Evolutionary conservation across 2,888 invertebrate species (phyloP).

Genomic region (Drosophila picticornis): DNA sequence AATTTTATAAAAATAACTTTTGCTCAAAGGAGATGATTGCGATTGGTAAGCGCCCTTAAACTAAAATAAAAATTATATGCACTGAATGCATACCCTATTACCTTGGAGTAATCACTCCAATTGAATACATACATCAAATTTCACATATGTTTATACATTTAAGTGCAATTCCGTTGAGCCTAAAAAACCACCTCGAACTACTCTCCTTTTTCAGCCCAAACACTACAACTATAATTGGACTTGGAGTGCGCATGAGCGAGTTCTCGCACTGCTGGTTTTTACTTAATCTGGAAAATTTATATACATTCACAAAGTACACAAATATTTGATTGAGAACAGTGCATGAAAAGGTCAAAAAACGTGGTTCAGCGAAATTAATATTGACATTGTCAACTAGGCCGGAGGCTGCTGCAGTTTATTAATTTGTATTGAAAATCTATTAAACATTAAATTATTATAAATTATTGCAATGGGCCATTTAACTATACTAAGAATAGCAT

Average conservation of each 20-base stretch:
- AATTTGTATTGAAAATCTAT: not conserved
- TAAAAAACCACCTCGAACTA: not conserved
- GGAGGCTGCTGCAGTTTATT: not conserved
- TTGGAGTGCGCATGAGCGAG: conserved; percentile 63
- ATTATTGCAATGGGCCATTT: not conserved
- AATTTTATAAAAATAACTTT: not conserved
- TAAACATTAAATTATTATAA: not conserved
- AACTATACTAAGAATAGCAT: not conserved
- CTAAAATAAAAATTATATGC: not conserved
- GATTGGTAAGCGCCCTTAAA: not conserved
- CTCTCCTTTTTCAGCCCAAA: not conserved
- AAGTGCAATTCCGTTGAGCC: conserved; percentile 5
- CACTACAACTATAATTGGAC: conserved; percentile 17
- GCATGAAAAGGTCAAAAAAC: not conserved
- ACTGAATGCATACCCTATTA: not conserved
- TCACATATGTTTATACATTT: not conserved
- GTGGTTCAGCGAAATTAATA: not conserved
- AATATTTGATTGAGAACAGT: not conserved
- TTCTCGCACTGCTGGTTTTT: conserved; percentile 24
- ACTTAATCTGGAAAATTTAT: conserved; percentile 20
- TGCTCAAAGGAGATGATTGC: not conserved
- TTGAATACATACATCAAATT: not conserved
- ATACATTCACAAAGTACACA: not conserved
- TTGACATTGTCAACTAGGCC: not conserved
- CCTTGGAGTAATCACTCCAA: not conserved